phyloP scores from a whole-genome alignment of 2,888 invertebrate species.

The Oxyteleia sp. region DNA sequence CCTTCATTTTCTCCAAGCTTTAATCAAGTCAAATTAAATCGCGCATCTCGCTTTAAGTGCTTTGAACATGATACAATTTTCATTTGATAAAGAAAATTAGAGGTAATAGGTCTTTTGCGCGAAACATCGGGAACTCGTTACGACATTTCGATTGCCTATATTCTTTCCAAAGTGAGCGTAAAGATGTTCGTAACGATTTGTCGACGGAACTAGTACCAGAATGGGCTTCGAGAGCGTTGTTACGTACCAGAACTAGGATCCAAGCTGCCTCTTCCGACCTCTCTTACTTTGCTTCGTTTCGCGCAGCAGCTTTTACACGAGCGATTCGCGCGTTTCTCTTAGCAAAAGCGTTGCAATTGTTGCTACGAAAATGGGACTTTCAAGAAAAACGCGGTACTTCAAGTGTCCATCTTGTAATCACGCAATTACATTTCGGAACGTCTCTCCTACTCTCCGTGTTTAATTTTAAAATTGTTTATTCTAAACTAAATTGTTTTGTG shows the following conservation, averaged over 20 bases:
- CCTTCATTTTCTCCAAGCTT: too few species aligned
- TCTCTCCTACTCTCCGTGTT: neutral
- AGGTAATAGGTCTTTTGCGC: slow-evolving; percentile 61
- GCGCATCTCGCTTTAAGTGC: too few species aligned
- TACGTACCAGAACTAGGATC: slow-evolving; percentile 73
- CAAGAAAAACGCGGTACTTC: slow-evolving; percentile 38
- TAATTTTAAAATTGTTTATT: neutral
- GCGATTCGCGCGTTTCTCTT: slow-evolving; percentile 57
- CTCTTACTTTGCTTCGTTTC: slow-evolving; percentile 54
- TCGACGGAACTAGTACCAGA: slow-evolving; percentile 71
- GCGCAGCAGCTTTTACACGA: slow-evolving; percentile 55
- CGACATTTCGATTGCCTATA: slow-evolving; percentile 71
- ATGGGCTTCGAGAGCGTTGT: slow-evolving; percentile 69
- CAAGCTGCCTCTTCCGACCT: slow-evolving; percentile 67
- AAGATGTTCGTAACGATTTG: slow-evolving; percentile 74
- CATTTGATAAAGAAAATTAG: too few species aligned
- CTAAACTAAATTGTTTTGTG: neutral
- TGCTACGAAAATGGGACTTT: slow-evolving; percentile 35
- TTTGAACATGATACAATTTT: too few species aligned
- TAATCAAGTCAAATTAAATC: too few species aligned
- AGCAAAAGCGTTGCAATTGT: slow-evolving; percentile 51
- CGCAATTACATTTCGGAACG: slow-evolving; percentile 12
- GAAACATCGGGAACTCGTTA: slow-evolving; percentile 65
- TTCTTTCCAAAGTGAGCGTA: slow-evolving; percentile 70
- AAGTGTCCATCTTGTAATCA: slow-evolving; percentile 42